Base-by-base conservation (phyloP, 2,797 vertebrate genomes). In the Fratercula arctica region DNA sequence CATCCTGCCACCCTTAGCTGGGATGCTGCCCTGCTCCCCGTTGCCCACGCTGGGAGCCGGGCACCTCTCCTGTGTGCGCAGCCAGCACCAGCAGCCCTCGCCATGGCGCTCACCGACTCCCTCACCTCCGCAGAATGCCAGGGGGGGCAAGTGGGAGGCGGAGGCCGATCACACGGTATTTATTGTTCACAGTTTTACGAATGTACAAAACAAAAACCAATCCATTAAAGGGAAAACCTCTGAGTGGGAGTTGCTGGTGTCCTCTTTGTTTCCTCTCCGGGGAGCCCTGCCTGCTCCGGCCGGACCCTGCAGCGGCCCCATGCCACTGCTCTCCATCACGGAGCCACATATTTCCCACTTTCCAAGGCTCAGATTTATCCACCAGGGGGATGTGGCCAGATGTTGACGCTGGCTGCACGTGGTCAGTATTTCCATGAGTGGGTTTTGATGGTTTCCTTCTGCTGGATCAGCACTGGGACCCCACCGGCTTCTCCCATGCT, bases 121-220 rank as follows among this genome's bases (percentile, higher is more conserved):
- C 28, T 80, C 21, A 1, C 76, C 61, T 64, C 83, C 1, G 1
- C 61, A 75, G 50, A 50, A 53, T 54, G 25, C 68, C 1, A 2
- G 15, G 3, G 13, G 50, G 57, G 39, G 68, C 11, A 31, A 26
- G 33, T 3, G 8, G 54, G 75, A 89, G 51, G 48, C 26, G 61
- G 60, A 87, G 73, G 76, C 57, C 3, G 0, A 81, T 91, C 97
- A 79, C 50, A 20, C 90, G 60, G 68, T 97, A 97, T 97, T 97
- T 97, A 96, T 97, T 89, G 94, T 94, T 97, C 97, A 96, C 92
- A 60, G 50, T 92, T 93, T 66, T 83, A 97, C 87, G 95, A 95
- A 97, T 95, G 97, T 98, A 97, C 97, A 97, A 98, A 96, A 96
- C 56, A 83, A 89, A 97, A 93, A 75, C 45, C 85, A 96, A 96